These are phyloP conservation scores for Thamnaconus septentrionalis DNA, from an alignment of 2,113 vertebrate species.

Conservation along the genomic window DNA sequence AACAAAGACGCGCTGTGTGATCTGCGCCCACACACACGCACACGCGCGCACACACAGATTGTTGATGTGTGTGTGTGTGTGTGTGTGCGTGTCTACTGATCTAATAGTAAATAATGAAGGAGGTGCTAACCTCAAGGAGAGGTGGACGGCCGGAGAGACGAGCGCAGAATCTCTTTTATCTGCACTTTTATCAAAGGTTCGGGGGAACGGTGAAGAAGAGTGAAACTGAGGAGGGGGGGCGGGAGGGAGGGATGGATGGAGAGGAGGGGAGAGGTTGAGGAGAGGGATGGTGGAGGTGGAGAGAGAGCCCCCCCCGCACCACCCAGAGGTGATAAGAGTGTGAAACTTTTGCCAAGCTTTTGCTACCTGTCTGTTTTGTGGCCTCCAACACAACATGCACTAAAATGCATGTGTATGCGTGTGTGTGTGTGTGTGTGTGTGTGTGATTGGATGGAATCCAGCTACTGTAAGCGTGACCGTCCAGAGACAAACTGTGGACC, in stretches of 20 bases:
- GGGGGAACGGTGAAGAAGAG: constrained; percentile 64
- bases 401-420: no score
- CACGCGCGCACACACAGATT: constrained; percentile 44
- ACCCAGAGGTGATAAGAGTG: constrained; percentile 5
- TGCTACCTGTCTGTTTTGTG: no score
- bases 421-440: no score
- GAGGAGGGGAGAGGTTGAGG: constrained; percentile 65
- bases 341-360: no score
- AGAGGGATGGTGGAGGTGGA: constrained; percentile 40
- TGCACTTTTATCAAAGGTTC: constrained; percentile 75
- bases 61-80: constrained; percentile 18
- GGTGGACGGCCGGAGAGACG: constrained; percentile 64
- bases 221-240: constrained; percentile 47
- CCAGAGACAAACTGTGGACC: no score
- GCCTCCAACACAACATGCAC: no score
- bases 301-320: constrained; percentile 41
- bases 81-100: constrained; percentile 56
- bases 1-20: constrained; percentile 48
- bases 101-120: constrained; percentile 73
- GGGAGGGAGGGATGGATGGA: constrained; percentile 37
- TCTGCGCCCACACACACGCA: constrained; percentile 41
- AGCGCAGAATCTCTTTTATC: constrained; percentile 72
- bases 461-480: no score
- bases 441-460: no score
- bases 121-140: constrained; percentile 69